Conservation (phyloP, 2,888 invertebrate genomes). For the Phragmatobia fuliginosa region DNA sequence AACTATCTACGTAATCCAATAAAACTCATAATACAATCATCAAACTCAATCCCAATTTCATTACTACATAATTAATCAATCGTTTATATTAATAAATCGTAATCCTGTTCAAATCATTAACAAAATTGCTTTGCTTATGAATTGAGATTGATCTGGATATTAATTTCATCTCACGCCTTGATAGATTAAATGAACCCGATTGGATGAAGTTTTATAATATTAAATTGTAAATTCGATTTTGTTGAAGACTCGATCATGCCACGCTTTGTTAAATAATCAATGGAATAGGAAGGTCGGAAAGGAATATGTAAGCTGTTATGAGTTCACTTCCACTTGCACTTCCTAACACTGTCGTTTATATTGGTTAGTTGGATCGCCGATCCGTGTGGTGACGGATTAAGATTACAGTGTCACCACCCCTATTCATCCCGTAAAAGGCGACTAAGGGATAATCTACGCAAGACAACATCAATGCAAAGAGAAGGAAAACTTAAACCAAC, state of each 20-base stretch:
- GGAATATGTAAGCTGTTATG: too few species aligned
- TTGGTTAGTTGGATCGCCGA: too few species aligned
- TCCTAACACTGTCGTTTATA: too few species aligned
- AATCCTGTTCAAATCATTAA: slow-evolving; percentile 33
- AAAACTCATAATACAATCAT: background rate
- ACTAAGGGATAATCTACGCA: too few species aligned
- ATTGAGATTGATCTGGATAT: slow-evolving; percentile 29
- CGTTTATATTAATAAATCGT: slow-evolving; percentile 32
- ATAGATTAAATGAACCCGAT: slow-evolving; percentile 16
- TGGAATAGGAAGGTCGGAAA: too few species aligned
- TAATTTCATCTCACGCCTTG: slow-evolving; percentile 25
- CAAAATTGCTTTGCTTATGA: slow-evolving; percentile 40
- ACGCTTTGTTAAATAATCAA: too few species aligned
- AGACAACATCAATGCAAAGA: too few species aligned
- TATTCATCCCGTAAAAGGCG: too few species aligned
- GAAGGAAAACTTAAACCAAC: too few species aligned
- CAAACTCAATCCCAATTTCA: slow-evolving; percentile 11
- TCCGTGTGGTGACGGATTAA: too few species aligned
- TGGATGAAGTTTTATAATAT: slow-evolving; percentile 7
- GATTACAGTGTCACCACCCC: too few species aligned
- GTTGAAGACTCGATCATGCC: background rate
- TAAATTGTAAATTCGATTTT: background rate
- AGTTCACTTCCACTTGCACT: too few species aligned
- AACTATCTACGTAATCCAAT: background rate
- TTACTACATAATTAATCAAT: slow-evolving; percentile 36